Evolutionary conservation across 2,113 vertebrate genomes (phyloP), one percentile per base, ranked within the genome.

Genomic region (human): DNA sequence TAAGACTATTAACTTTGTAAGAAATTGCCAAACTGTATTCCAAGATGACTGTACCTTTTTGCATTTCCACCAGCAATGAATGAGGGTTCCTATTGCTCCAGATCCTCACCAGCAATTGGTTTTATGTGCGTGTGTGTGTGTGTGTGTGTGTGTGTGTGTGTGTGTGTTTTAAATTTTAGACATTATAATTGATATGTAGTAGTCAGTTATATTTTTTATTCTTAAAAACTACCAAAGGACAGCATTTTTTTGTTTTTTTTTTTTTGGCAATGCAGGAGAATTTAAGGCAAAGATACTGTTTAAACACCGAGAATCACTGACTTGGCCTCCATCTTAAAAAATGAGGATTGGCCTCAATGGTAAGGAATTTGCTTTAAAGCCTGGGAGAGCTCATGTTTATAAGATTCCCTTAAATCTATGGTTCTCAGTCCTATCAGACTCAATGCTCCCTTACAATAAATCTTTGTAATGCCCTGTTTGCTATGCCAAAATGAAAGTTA

Each of bases 131-230:
- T 75, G 40, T 40, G 68, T 72, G 27, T 27, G 30, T 5, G 5
- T 17, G 61, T 12, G 27, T 27, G 30, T 5, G 5, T 18, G 30
- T 12, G 12, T 92, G 30, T 12, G 12, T 92, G 14, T 5, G 1
- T 5, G 2, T 45, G 25, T 73, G 70, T 73, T 76, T 76, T 30
- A 45, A 30, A 45, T 76, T 78, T 78, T 78, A 78, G 38, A 20
- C 32, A 52, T 82, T 94, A 64, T 84, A 89, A 85, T 43, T 43
- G 25, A 25, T 68, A 16, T 52, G 2, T 89, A 92, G 4, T 88
- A 81, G 30, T 88, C 48, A 84, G 20, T 61, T 89, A n/a, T 75
- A 78, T 82, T 87, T 93, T 93, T 92, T 92, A 93, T 97, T 70
- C 32, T 88, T 86, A 89, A 82, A 83, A 81, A 68, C 57, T 79